Conservation (phyloP, 2,888 invertebrate genomes). For the Coronaproctus castanopsis region DNA sequence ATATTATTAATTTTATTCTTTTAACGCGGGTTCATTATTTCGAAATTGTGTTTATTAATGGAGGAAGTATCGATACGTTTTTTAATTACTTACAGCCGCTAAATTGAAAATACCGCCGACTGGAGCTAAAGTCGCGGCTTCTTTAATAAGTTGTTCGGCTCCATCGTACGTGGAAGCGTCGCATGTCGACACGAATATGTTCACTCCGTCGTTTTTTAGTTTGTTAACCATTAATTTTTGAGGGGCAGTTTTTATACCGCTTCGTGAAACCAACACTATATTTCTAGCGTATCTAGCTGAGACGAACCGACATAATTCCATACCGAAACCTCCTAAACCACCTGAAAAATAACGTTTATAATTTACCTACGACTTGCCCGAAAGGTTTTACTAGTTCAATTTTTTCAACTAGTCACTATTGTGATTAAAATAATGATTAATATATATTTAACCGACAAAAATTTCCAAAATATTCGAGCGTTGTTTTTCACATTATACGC, state of each 20-base stretch:
- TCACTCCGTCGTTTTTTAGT: not conserved
- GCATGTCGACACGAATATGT: not conserved
- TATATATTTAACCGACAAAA: too few species aligned
- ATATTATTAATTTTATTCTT: too few species aligned
- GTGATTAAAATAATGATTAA: too few species aligned
- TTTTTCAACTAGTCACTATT: too few species aligned
- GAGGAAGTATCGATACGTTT: too few species aligned
- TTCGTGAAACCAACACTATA: not conserved
- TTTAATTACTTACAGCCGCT: not conserved
- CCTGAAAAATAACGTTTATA: conserved; percentile 23
- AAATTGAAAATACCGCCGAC: not conserved
- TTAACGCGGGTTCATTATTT: too few species aligned
- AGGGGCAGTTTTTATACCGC: not conserved
- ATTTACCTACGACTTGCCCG: conserved; percentile 35
- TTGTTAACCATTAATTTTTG: not conserved
- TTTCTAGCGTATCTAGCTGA: not conserved
- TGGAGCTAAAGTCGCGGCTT: not conserved
- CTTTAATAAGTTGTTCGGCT: not conserved
- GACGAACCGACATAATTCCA: not conserved
- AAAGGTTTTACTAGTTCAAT: too few species aligned
- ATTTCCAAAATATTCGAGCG: too few species aligned
- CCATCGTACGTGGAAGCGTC: not conserved
- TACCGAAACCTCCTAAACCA: not conserved
- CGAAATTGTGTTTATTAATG: too few species aligned
- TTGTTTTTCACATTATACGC: too few species aligned